Conservation (phyloP, 2,113 vertebrate species). For the Varanus salvator region DNA sequence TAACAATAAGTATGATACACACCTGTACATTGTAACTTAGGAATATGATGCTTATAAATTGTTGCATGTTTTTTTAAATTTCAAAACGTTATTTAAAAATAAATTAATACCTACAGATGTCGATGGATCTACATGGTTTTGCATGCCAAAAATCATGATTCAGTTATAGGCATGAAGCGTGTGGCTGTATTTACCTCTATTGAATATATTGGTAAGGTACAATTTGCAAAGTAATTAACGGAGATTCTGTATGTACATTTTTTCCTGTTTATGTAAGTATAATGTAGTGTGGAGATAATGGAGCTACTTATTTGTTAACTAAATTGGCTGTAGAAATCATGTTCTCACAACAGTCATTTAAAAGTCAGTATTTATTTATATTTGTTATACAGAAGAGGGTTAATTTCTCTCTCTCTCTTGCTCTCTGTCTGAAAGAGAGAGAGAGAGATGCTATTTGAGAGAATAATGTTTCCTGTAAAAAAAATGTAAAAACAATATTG, state of each 20-base stretch:
- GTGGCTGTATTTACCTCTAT: slow-evolving; percentile 80
- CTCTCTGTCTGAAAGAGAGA: too few species aligned
- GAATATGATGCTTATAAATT: slow-evolving; percentile 74
- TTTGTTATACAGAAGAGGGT: slow-evolving; percentile 84
- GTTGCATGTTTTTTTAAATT: slow-evolving; percentile 81
- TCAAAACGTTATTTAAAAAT: slow-evolving; percentile 79
- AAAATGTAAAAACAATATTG: slow-evolving; percentile 90
- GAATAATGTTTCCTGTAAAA: slow-evolving; percentile 85
- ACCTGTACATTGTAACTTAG: slow-evolving; percentile 74
- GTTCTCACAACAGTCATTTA: slow-evolving; percentile 82
- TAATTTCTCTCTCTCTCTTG: slow-evolving; percentile 66
- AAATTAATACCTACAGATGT: slow-evolving; percentile 79
- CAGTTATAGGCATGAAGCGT: slow-evolving; percentile 83
- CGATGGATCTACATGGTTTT: slow-evolving; percentile 78
- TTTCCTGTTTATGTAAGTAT: slow-evolving; percentile 84
- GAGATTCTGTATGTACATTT: slow-evolving; percentile 83
- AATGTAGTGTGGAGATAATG: slow-evolving; percentile 78
- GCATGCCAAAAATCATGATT: slow-evolving; percentile 86
- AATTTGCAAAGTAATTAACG: slow-evolving; percentile 84
- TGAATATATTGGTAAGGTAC: slow-evolving; percentile 84
- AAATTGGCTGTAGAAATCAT: slow-evolving; percentile 84
- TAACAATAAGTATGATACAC: slow-evolving; percentile 76
- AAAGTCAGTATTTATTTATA: slow-evolving; percentile 96
- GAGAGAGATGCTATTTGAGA: slow-evolving; percentile 79
- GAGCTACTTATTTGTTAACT: slow-evolving; percentile 79